Evolutionary conservation across 2,888 invertebrate species (phyloP).

Genomic region (Galeopsomyia nigrocyanea): DNA sequence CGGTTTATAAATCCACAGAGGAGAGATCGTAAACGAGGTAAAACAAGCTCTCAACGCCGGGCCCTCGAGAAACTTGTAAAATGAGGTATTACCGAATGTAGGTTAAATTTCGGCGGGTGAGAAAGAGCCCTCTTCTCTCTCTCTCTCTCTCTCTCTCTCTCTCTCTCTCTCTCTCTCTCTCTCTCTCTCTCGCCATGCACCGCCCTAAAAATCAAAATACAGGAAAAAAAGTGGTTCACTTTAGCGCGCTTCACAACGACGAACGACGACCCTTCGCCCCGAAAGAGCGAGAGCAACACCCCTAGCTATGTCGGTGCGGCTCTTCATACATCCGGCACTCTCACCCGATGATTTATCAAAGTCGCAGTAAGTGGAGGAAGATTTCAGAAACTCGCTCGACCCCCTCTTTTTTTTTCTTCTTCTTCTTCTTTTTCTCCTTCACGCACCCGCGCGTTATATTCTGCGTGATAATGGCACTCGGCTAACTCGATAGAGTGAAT

Average conservation of each 20-base stretch:
- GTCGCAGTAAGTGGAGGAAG: not conserved
- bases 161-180: no score
- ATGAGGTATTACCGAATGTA: conserved; percentile 25
- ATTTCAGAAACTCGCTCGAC: not conserved
- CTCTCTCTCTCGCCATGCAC: not conserved
- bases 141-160: no score
- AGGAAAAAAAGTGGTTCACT: conserved; percentile 36
- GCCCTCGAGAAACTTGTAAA: no score
- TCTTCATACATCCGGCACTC: no score
- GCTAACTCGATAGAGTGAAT: conserved; percentile 44
- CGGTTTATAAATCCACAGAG: no score
- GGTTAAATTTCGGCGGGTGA: conserved; percentile 40
- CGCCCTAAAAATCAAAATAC: conserved; percentile 41
- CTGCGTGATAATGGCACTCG: conserved; percentile 34
- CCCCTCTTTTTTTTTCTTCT: not conserved
- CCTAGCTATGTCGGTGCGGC: no score
- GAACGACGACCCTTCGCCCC: not conserved
- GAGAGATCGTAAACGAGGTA: no score
- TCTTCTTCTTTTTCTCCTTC: not conserved
- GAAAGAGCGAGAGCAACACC: no score
- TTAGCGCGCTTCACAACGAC: conserved; percentile 12
- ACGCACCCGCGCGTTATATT: not conserved
- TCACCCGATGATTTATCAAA: conserved; percentile 19
- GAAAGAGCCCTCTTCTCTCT: not conserved
- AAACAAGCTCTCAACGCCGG: no score